Base-by-base conservation (phyloP, 1,140 invertebrate genomes). In the Papilio machaon region DNA sequence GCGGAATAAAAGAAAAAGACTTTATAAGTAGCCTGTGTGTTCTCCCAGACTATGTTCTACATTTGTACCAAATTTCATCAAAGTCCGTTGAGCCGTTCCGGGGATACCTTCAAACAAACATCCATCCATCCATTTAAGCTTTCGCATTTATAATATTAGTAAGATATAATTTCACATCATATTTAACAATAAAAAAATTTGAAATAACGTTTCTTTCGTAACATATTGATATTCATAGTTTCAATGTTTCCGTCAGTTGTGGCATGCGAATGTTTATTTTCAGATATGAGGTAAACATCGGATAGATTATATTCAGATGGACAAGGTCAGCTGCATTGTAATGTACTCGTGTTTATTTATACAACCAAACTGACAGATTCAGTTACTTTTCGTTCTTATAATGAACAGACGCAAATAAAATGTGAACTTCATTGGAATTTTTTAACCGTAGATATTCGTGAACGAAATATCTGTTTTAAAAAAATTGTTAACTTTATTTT, bases 241-340 rank as follows among this genome's bases (percentile, higher is more conserved):
- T 23, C 30, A 30, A 13, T 70, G 23, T 23, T 70, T 70, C 64
- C 64, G 64, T 70, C 64, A 70, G 64, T 70, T 70, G 64, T 38
- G 13, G 23, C 7, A 35, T 70, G 64, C 64, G 64, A 70, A 70
- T 70, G 64, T 70, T 70, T 70, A 70, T 70, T 70, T 70, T 70
- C 30, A 70, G 64, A 70, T 70, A 35, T 70, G 64, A 70, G 64
- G 64, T 70, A 70, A 70, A 70, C 64, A 70, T 64, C 19, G 60
- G 9, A 64, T 70, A 70, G 64, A 70, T 70, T 70, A 70, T 35
- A 70, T 70, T 70, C 64, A 70, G 64, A 70, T 70, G 64, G 64
- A 70, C 64, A 70, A 70, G 64, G 64, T 70, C 64, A 70, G 64
- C 64, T 70, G 64, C 64, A 35, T 70, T 70, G 64, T 70, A 70